Conservation (phyloP, 2,888 invertebrate species). For the Dynastes tityus region DNA sequence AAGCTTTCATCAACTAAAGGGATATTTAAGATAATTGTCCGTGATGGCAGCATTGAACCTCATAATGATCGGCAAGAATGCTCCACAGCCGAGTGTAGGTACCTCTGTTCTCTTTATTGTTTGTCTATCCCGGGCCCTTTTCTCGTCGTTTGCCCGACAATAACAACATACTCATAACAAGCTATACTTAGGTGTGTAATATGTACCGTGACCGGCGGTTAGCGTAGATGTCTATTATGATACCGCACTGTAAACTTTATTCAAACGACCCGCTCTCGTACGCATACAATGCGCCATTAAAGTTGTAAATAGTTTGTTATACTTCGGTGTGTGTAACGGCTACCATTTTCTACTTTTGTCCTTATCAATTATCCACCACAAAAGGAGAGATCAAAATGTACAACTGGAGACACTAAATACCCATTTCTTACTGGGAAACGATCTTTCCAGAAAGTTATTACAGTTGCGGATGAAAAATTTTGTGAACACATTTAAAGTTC, state of each 20-base stretch:
- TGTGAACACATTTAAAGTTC: no score
- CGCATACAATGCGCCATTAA: slow-evolving; percentile 52
- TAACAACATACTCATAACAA: slow-evolving; percentile 51
- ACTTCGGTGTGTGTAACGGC: slow-evolving; percentile 43
- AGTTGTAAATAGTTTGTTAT: slow-evolving; percentile 51
- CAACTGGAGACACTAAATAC: slow-evolving; percentile 7
- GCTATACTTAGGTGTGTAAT: slow-evolving; percentile 49
- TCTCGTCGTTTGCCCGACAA: slow-evolving; percentile 23
- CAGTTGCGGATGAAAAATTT: no score
- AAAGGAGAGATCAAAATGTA: slow-evolving; percentile 37
- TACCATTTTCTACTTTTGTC: slow-evolving; percentile 44
- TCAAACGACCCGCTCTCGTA: slow-evolving; percentile 40
- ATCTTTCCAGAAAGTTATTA: no score
- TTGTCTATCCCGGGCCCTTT: slow-evolving; percentile 32
- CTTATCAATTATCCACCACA: slow-evolving; percentile 38
- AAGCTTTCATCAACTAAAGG: slow-evolving; percentile 40
- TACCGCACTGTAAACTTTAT: slow-evolving; percentile 52
- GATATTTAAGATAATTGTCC: slow-evolving; percentile 44
- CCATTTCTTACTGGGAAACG: neutral
- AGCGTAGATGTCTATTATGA: slow-evolving; percentile 46
- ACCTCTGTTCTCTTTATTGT: slow-evolving; percentile 31
- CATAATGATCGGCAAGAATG: slow-evolving; percentile 49
- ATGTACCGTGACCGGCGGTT: slow-evolving; percentile 48
- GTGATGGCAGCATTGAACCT: slow-evolving; percentile 39
- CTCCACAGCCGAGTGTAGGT: slow-evolving; percentile 3